Base-by-base conservation (phyloP, 2,888 invertebrate species). In the Lobophora halterata region DNA sequence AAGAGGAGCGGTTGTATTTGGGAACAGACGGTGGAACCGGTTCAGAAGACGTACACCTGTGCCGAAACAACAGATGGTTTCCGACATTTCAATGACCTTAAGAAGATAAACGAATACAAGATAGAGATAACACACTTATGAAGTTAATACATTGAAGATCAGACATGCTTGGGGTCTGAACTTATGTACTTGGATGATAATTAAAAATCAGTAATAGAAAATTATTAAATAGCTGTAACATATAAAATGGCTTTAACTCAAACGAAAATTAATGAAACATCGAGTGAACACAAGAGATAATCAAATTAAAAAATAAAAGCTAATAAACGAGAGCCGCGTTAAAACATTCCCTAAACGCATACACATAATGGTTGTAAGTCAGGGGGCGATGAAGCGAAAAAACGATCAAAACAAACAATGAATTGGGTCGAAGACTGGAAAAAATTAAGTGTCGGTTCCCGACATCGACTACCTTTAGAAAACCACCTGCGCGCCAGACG, bases 401-500 rank as follows among this genome's bases (percentile, higher is more conserved):
- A 72, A 65, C 51, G 53, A 67, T 54, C 56, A 69, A 74, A 75
- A 73, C 65, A 73, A 74, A 75, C 69, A 72, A 62, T 65, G 61
- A 61, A 63, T 66, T 57, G 60, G 58, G 70, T 71, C 68, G 70
- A 65, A 71, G 64, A 66, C 65, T 69, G 46, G 63, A 71, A 77
- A 75, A 75, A 75, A 66, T 58, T 49, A 61, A 66, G 55, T 59
- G 54, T 58, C 53, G 58, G 60, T 57, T 64, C 62, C 58, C 49
- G 58, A 57, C 58, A 49, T 48, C 46, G 49, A 54, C 59, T 57
- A 58, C 61, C 60, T 63, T 57, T 60, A n/a, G n/a, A n/a, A 60
- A 74, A 66, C 71, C 79, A 79, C 79, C 80, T 80, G 80, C 75
- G 72, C 66, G 67, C 72, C 76, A 79, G 78, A 80, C 78, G 61